Percentiles rank a stretch among this genome's conserved stretches.
Evolutionary conservation across 1,140 invertebrate genomes (phyloP).

Genomic region (Tetraneura akinire): DNA sequence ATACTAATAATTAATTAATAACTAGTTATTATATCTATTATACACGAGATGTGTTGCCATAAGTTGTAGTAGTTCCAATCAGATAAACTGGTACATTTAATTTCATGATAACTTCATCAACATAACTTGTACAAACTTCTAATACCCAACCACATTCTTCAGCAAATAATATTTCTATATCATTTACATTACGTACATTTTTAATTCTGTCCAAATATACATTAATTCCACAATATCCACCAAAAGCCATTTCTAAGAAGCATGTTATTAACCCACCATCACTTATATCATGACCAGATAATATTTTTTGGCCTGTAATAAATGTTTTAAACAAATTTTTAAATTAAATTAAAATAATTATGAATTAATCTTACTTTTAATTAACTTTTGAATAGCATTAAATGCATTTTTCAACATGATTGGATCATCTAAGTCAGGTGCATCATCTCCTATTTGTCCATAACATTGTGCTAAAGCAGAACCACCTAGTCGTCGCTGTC

Average conservation of each 20-base stretch:
- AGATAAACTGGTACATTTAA: slow-evolving; percentile 67
- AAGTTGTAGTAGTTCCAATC: slow-evolving; percentile 71
- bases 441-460: slow-evolving; percentile 77
- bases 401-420: slow-evolving; percentile 74
- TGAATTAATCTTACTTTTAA: slow-evolving; percentile 65
- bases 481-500: slow-evolving; percentile 78
- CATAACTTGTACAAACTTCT: slow-evolving; percentile 69
- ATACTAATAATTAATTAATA: background rate
- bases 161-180: slow-evolving; percentile 75
- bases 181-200: slow-evolving; percentile 44
- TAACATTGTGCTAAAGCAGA: slow-evolving; percentile 90
- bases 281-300: slow-evolving; percentile 94
- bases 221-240: slow-evolving; percentile 78
- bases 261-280: slow-evolving; percentile 92
- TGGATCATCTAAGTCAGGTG: slow-evolving; percentile 79
- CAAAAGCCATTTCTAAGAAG: slow-evolving; percentile 93
- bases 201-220: slow-evolving; percentile 66
- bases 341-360: background rate
- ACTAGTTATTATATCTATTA: slow-evolving; percentile 26
- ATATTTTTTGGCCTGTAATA: slow-evolving; percentile 68
- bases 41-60: slow-evolving; percentile 69
- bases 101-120: slow-evolving; percentile 65
- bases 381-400: slow-evolving; percentile 77
- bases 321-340: slow-evolving; percentile 20
- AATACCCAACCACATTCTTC: slow-evolving; percentile 93